Evolutionary conservation across 2,888 invertebrate species (phyloP), one percentile per base, ranked within the genome.

Genomic region (Chironomus riparius): DNA sequence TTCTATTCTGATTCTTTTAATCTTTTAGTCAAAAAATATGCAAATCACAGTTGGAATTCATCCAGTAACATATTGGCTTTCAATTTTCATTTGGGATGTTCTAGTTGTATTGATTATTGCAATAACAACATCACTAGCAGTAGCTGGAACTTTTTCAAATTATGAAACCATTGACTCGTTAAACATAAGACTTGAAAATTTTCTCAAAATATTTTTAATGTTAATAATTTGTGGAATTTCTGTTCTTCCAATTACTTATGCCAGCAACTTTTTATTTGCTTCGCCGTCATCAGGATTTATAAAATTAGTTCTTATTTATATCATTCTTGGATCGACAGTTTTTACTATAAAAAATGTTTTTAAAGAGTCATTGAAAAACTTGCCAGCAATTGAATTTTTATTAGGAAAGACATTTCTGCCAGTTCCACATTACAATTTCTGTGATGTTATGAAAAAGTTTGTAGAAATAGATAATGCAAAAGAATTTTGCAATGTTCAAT

Each of bases 31-130:
- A 0, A 91, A 92, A 79, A 86, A 91, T 72, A 83, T 92, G 47
- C 92, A 92, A 80, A 87, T 89, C 78, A 90, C 92, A 0, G 89
- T 91, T 1, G 92, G 93, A 0, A 86, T 91, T 0, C 87, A 87
- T 77, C 87, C 90, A 0, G 81, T 85, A 0, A 87, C 89, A 6
- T 89, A 90, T 83, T 94, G 94, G 94, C 79, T 86, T 2, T 86
- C 89, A 0, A 88, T 89, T 0, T 88, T 90, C 10, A 70, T 91
- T 0, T 92, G 21, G 10, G 74, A 74, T 22, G 48, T n/a, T 2
- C 1, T 22, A 4, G 22, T 68, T n/a, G 22, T 74, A 5, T 15
- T n/a, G 2, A 10, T 47, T 13, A 68, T 65, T 13, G 12, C 65
- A 21, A 2, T 10, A 12, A 62, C 22, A 12, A 18, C 18, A 12